Percentiles rank a stretch among this genome's conserved stretches.
phyloP scores from a whole-genome alignment of 2,888 invertebrate species.

The Mimumesa dahlbomi region DNA sequence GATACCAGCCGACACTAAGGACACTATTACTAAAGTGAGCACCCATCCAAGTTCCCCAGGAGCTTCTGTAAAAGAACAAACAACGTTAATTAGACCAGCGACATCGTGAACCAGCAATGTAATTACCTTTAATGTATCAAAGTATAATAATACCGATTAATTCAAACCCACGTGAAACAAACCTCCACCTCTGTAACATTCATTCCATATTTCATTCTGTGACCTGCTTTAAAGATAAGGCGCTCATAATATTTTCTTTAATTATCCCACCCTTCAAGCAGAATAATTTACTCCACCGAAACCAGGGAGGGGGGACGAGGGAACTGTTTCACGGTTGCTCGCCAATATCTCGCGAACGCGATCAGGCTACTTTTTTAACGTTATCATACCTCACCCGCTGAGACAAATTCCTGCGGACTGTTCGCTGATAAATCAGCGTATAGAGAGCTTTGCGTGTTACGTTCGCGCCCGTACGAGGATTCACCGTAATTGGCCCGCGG shows the following conservation, averaged over 20 bases:
- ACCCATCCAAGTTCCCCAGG: conserved; percentile 87
- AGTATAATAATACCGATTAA: too few species aligned
- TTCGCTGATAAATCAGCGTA: conserved; percentile 50
- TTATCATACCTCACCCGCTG: conserved; percentile 20
- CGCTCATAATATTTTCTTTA: conserved; percentile 10
- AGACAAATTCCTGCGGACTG: conserved; percentile 17
- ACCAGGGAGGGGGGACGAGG: too few species aligned
- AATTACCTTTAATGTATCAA: not conserved
- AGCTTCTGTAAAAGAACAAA: conserved; percentile 80
- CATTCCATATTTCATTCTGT: not conserved
- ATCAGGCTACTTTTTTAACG: conserved; percentile 13
- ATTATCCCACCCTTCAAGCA: not conserved
- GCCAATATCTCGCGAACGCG: conserved; percentile 7
- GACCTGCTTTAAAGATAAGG: conserved; percentile 2
- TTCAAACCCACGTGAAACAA: too few species aligned
- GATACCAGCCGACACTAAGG: conserved; percentile 86
- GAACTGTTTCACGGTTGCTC: conserved; percentile 1
- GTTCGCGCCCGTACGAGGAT: conserved; percentile 30
- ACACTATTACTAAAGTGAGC: conserved; percentile 86
- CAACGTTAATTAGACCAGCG: not conserved
- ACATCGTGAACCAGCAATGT: not conserved
- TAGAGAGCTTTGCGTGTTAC: conserved; percentile 33
- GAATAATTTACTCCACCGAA: conserved; percentile 4
- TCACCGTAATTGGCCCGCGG: conserved; percentile 52
- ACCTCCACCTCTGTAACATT: not conserved